Percentiles rank a stretch among this genome's conserved stretches.
Conservation (phyloP, 1,140 invertebrate genomes). For the Heliconius eleuchia region DNA sequence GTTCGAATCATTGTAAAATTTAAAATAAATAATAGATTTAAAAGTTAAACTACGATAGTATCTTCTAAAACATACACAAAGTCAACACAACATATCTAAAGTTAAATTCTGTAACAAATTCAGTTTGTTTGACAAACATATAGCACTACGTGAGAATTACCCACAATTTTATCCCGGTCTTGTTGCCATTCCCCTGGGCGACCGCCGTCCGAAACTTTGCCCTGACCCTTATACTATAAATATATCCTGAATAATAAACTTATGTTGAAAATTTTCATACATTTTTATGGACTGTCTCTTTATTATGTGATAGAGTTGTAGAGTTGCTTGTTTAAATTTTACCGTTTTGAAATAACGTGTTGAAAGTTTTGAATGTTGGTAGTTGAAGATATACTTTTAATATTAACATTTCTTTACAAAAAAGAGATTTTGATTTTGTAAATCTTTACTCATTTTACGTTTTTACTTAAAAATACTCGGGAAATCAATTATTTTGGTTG, state of each 20-base stretch:
- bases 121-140: constrained; percentile 35
- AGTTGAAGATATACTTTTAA: neutral
- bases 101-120: constrained; percentile 24
- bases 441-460: too few species aligned
- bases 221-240: constrained; percentile 60
- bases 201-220: constrained; percentile 68
- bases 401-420: neutral
- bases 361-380: neutral
- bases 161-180: constrained; percentile 70
- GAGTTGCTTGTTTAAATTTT: neutral
- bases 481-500: too few species aligned
- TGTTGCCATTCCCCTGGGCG: constrained; percentile 58
- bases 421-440: neutral
- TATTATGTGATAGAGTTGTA: neutral
- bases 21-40: too few species aligned
- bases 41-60: neutral
- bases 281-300: constrained; percentile 27
- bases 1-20: too few species aligned
- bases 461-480: too few species aligned
- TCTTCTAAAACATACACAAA: neutral
- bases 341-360: neutral
- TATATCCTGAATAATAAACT: constrained; percentile 43
- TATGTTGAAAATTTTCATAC: constrained; percentile 33
- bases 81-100: constrained; percentile 11
- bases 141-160: constrained; percentile 71